Percentiles rank a stretch among this genome's conserved stretches.
Evolutionary conservation across 2,113 vertebrate genomes (phyloP).

Genomic region (Oncorhynchus kisutch): DNA sequence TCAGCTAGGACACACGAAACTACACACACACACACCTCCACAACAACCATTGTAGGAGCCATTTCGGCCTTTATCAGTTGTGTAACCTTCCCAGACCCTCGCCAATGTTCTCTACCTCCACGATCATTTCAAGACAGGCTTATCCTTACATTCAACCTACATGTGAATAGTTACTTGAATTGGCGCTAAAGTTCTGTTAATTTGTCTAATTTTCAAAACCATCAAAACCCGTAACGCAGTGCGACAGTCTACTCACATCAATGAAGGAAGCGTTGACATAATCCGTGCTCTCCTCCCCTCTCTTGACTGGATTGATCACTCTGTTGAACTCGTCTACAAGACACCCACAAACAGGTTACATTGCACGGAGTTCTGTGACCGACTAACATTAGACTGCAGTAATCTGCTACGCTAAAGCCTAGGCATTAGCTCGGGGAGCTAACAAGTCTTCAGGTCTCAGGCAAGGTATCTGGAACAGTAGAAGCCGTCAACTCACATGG

Average conservation of each 20-base stretch:
- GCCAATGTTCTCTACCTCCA: too few species aligned
- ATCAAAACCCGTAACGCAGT: neutral
- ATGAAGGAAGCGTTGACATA: constrained; percentile 98
- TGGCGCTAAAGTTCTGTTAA: neutral
- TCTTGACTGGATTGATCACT: constrained; percentile 98
- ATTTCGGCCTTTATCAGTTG: too few species aligned
- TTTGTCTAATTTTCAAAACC: too few species aligned
- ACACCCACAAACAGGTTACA: constrained; percentile 10
- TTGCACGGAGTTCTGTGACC: too few species aligned
- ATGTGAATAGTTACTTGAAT: too few species aligned
- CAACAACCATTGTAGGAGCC: too few species aligned
- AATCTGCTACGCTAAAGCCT: too few species aligned
- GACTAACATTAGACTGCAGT: too few species aligned
- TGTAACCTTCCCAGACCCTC: too few species aligned
- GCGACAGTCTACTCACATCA: constrained; percentile 81
- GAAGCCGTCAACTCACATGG: constrained; percentile 81
- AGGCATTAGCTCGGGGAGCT: neutral
- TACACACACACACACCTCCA: too few species aligned
- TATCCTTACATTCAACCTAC: too few species aligned
- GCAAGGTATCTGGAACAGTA: neutral
- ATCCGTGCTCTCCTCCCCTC: constrained; percentile 96
- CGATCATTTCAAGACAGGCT: too few species aligned
- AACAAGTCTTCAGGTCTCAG: neutral
- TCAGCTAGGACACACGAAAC: constrained; percentile 1
- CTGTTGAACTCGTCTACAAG: constrained; percentile 94